Base-by-base conservation (phyloP, 2,113 vertebrate genomes). In the Meleagris gallopavo region DNA sequence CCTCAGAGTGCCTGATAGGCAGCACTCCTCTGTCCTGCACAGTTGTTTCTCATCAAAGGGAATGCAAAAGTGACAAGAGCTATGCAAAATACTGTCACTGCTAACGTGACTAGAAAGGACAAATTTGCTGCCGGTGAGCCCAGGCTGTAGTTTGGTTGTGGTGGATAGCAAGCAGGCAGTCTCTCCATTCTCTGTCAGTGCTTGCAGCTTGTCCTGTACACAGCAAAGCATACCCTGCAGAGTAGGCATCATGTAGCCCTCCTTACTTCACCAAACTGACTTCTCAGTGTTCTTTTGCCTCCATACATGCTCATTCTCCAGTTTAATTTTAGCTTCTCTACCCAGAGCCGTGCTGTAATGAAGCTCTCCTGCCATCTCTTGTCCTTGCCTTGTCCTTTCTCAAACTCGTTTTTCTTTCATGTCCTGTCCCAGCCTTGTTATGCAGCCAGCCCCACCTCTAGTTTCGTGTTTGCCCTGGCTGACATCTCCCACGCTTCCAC, bases 1-100 rank as follows among this genome's bases (percentile, higher is more conserved):
- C 9, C 22, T 76, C 1, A 1, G 27, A 3, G 4, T 64, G 27
- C 20, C 34, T 46, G 11, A 8, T 0, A 1, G 43, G 13, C 58
- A 66, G 24, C 58, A 5, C 16, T 46, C 50, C 60, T 30, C 64
- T 43, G 9, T 52, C 36, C 64, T 30, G 17, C 41, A 41, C 32
- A 17, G 4, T 16, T 1, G 0, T 19, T 48, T 24, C 9, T 9
- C 4, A 7, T 69, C 46, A 19, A 14, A 40, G 30, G 48, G 30
- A 1, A 24, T 25, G 6, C n/a, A 22, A 5, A 4, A 32, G 20
- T 9, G 22, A 2, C 11, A 20, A 64, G 20, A 43, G 22, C 25
- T 69, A 13, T 67, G 30, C 15, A 29, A 62, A 58, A 4, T 17
- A 13, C 36, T 57, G 5, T 32, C 4, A 6, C 29, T 90, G 32